phyloP scores from a whole-genome alignment of 2,888 invertebrate genomes.

The Melolontha melolontha region DNA sequence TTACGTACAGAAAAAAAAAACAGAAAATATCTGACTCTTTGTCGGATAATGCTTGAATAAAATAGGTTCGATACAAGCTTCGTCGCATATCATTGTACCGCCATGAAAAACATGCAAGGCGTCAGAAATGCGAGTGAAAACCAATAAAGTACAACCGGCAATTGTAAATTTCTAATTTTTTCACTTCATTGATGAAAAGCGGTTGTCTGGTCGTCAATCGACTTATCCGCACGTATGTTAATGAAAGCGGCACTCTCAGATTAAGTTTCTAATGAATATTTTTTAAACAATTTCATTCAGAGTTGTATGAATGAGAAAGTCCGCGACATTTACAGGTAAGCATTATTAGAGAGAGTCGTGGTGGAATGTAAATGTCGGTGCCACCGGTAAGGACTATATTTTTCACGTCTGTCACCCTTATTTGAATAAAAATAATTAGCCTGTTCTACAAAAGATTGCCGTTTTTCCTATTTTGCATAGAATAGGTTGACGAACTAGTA shows the following conservation, averaged over 20 bases:
- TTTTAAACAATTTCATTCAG: slow-evolving; percentile 42
- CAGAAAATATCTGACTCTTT: too few relatives aligned
- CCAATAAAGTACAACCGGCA: neutral
- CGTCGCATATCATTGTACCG: neutral
- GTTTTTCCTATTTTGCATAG: slow-evolving; percentile 24
- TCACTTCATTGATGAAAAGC: slow-evolving; percentile 39
- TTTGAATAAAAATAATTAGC: slow-evolving; percentile 34
- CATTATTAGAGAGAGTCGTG: slow-evolving; percentile 23
- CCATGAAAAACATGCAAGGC: slow-evolving; percentile 4
- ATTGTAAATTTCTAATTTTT: slow-evolving; percentile 28
- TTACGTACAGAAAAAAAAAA: too few relatives aligned
- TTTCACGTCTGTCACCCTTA: slow-evolving; percentile 16
- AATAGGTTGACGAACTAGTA: slow-evolving; percentile 20
- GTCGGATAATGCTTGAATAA: too few relatives aligned
- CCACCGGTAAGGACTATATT: neutral
- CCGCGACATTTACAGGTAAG: neutral
- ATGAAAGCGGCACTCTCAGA: slow-evolving; percentile 37
- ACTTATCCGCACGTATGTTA: slow-evolving; percentile 37
- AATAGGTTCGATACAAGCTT: too few relatives aligned
- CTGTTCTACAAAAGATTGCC: slow-evolving; percentile 17
- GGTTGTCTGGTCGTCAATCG: slow-evolving; percentile 15
- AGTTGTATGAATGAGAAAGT: slow-evolving; percentile 43
- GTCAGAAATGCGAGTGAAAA: slow-evolving; percentile 32
- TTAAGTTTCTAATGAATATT: slow-evolving; percentile 44
- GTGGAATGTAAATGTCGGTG: slow-evolving; percentile 18